Conservation (phyloP, 2,113 vertebrate genomes). For the Crotalus viridis region DNA sequence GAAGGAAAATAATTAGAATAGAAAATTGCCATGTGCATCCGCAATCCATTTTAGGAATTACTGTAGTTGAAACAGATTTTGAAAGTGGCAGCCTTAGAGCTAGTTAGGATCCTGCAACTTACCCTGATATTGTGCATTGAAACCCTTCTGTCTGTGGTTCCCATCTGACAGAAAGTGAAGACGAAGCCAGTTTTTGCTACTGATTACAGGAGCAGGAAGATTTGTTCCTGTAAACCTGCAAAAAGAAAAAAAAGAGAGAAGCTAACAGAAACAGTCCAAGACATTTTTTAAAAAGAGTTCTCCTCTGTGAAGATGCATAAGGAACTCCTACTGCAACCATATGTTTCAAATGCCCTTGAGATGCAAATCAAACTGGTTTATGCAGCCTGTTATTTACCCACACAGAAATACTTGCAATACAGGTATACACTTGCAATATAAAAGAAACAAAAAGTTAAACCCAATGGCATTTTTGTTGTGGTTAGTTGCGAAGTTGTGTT, state of each 20-base stretch:
- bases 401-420: accelerated
- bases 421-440: background rate
- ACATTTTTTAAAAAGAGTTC: background rate
- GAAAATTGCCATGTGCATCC: background rate
- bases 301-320: background rate
- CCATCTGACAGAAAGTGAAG: slow-evolving; percentile 95
- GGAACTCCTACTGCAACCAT: background rate
- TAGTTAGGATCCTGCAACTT: background rate
- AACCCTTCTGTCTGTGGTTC: slow-evolving; percentile 94
- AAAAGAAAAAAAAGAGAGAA: background rate
- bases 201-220: slow-evolving; percentile 94
- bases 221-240: slow-evolving; percentile 93
- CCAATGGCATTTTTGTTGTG: background rate
- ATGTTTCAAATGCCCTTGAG: background rate
- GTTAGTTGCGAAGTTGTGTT: no score
- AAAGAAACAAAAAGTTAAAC: background rate
- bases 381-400: accelerated
- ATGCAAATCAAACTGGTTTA: accelerated
- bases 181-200: slow-evolving; percentile 97
- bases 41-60: background rate
- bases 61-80: background rate
- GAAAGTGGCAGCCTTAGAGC: no score
- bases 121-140: slow-evolving; percentile 98
- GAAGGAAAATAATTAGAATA: background rate
- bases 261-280: background rate